Evolutionary conservation across 2,888 invertebrate species (phyloP).

Genomic region (Gymnoscelis rufifasciata): DNA sequence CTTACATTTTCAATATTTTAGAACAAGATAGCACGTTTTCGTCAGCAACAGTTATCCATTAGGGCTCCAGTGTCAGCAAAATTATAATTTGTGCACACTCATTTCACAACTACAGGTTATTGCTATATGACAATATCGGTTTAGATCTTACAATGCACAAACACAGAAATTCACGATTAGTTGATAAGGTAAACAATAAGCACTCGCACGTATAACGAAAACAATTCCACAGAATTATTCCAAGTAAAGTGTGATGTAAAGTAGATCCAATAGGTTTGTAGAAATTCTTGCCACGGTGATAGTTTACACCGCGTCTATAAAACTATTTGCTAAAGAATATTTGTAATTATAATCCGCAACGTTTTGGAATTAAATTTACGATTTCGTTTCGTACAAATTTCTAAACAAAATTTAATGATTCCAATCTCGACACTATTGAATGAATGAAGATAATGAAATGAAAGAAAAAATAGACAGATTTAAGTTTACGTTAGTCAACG

Average conservation of each 20-base stretch:
- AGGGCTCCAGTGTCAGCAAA: conserved; percentile 47
- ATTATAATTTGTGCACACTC: conserved; percentile 58
- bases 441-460: neutral
- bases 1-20: conserved; percentile 31
- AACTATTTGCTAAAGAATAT: neutral
- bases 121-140: conserved; percentile 53
- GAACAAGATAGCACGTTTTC: conserved; percentile 23
- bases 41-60: conserved; percentile 41
- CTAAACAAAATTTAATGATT: conserved; percentile 20
- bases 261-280: neutral
- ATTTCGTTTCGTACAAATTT: neutral
- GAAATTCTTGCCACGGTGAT: neutral
- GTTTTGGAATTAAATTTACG: neutral
- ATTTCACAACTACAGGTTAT: conserved; percentile 58
- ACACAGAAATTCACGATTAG: conserved; percentile 41
- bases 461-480: neutral
- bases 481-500: no score
- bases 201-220: conserved; percentile 40
- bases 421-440: conserved; percentile 27
- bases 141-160: conserved; percentile 47
- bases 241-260: neutral
- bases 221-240: conserved; percentile 37
- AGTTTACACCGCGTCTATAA: neutral
- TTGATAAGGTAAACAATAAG: conserved; percentile 49
- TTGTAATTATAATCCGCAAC: neutral